Percentiles rank a stretch among this genome's conserved stretches.
Conservation (phyloP, 2,797 vertebrate genomes). For the Ibycter americanus region DNA sequence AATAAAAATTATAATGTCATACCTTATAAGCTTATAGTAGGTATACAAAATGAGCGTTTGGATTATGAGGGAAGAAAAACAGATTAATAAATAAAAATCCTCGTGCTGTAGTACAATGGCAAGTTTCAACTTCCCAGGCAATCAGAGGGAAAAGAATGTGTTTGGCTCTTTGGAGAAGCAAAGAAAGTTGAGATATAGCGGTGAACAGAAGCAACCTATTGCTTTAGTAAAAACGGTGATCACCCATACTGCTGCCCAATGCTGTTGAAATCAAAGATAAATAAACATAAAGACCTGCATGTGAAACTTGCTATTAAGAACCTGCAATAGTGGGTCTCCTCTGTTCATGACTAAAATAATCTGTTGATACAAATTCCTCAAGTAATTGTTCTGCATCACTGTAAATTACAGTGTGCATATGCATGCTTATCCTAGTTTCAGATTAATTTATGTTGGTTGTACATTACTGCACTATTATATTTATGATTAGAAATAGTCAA, state of each 20-base stretch:
- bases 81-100: not conserved
- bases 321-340: not conserved
- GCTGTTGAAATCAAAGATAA: not conserved
- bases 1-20: not conserved
- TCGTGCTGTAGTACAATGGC: rapidly evolving
- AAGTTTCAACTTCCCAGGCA: not conserved
- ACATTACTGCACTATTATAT: not conserved
- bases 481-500: not conserved
- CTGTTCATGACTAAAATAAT: not conserved
- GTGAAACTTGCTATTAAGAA: not conserved
- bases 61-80: not conserved
- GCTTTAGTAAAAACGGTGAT: not conserved
- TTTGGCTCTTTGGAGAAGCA: not conserved
- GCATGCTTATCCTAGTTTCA: not conserved
- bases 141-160: not conserved
- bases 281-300: not conserved
- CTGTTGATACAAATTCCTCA: not conserved
- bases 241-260: not conserved
- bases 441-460: not conserved
- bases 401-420: not conserved
- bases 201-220: not conserved
- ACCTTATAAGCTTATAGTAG: not conserved
- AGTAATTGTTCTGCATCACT: not conserved
- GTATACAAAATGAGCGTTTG: not conserved
- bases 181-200: not conserved